These are phyloP conservation scores for Telenomus remus DNA, from an alignment of 1,140 invertebrate species.

Conservation along the genomic window DNA sequence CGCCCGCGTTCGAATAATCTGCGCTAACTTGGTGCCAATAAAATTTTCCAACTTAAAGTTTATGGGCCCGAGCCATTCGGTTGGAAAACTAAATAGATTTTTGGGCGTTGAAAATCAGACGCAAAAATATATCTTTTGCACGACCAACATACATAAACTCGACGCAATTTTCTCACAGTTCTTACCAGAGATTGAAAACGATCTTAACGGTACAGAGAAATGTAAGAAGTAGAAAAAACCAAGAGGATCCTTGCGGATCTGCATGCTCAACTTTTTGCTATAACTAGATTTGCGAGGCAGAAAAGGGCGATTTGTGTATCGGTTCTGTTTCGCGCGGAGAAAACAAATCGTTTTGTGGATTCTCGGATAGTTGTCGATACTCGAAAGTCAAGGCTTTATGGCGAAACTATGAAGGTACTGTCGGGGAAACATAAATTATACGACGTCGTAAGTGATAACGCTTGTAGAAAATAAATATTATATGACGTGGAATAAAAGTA, in stretches of 20 bases:
- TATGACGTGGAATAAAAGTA: constrained; percentile 62
- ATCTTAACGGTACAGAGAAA: too few species aligned
- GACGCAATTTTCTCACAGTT: too few species aligned
- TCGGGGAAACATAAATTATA: constrained; percentile 57
- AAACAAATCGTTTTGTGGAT: constrained; percentile 2
- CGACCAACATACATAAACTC: constrained; percentile 21
- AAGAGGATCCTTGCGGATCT: too few species aligned
- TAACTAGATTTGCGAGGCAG: too few species aligned
- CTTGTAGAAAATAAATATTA: constrained; percentile 68
- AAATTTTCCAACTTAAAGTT: constrained; percentile 54
- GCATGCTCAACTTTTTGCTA: too few species aligned
- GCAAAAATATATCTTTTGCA: constrained; percentile 12
- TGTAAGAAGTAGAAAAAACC: too few species aligned
- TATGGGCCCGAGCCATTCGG: constrained; percentile 36
- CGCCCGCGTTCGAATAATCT: constrained; percentile 55
- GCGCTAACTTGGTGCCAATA: constrained; percentile 44
- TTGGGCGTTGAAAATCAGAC: constrained; percentile 31
- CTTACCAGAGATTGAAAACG: too few species aligned
- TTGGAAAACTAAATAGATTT: constrained; percentile 53
- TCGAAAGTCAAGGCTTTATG: constrained; percentile 53
- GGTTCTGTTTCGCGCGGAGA: constrained; percentile 37
- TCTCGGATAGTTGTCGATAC: constrained; percentile 27
- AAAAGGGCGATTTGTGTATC: too few species aligned
- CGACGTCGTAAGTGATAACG: constrained; percentile 66
- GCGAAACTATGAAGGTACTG: constrained; percentile 51